phyloP scores from a whole-genome alignment of 1,140 invertebrate genomes.

The Eciton burchellii region DNA sequence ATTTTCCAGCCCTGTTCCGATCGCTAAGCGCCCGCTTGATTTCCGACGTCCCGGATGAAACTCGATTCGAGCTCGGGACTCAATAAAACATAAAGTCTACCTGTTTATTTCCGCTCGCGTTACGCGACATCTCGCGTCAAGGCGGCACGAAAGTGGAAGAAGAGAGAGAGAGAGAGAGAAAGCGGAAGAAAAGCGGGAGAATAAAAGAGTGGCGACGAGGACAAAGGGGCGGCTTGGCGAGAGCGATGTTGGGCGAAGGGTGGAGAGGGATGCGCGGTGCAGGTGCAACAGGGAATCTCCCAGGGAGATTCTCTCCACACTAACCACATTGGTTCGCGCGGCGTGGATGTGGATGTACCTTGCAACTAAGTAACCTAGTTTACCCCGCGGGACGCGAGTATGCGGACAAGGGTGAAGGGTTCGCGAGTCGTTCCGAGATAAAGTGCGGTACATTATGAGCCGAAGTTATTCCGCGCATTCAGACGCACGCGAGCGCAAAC shows the following conservation, averaged over 20 bases:
- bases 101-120: not conserved
- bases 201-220: slow-evolving; percentile 1
- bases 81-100: slow-evolving; percentile 4
- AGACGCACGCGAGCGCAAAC: slow-evolving; percentile 27
- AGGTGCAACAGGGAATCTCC: slow-evolving; percentile 42
- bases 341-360: slow-evolving; percentile 30
- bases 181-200: slow-evolving; percentile 20
- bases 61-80: not conserved
- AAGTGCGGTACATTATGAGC: slow-evolving; percentile 68
- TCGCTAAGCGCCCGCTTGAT: not conserved
- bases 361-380: slow-evolving; percentile 62
- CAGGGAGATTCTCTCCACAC: slow-evolving; percentile 45
- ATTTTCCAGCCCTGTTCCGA: not conserved
- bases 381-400: slow-evolving; percentile 24
- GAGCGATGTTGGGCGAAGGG: not conserved
- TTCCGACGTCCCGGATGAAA: not conserved
- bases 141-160: not conserved
- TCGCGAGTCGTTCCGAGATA: slow-evolving; percentile 62
- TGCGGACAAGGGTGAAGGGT: slow-evolving; percentile 27
- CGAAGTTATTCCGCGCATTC: slow-evolving; percentile 48
- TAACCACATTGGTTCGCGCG: slow-evolving; percentile 46
- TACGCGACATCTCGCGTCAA: not conserved
- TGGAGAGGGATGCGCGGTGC: slow-evolving; percentile 25
- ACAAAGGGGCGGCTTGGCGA: not conserved
- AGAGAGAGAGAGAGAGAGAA: too few relatives aligned